phyloP scores from a whole-genome alignment of 2,888 invertebrate species.

The Drosophila neonasuta region DNA sequence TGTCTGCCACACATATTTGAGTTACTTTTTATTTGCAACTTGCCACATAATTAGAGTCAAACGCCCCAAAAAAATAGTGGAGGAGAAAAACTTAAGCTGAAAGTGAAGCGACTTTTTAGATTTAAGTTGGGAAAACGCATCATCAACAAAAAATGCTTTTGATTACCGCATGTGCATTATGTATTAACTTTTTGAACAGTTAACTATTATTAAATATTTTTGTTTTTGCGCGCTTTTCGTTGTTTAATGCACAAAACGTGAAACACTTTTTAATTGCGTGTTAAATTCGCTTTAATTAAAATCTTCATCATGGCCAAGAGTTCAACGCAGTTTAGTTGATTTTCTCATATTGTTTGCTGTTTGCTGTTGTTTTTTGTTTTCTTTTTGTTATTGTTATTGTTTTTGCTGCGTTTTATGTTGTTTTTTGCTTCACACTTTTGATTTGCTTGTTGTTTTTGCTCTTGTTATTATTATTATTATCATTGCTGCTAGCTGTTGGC shows the following conservation, averaged over 20 bases:
- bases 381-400: conserved; percentile 17
- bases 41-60: conserved; percentile 37
- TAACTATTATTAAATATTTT: conserved; percentile 41
- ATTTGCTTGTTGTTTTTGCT: conserved; percentile 55
- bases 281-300: conserved; percentile 73
- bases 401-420: conserved; percentile 38
- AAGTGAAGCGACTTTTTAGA: conserved; percentile 7
- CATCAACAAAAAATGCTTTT: conserved; percentile 29
- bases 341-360: conserved; percentile 30
- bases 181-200: conserved; percentile 33
- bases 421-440: conserved; percentile 51
- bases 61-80: conserved; percentile 20
- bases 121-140: conserved; percentile 35
- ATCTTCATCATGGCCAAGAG: conserved; percentile 44
- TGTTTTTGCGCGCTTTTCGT: conserved; percentile 8
- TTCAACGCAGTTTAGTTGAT: conserved; percentile 61
- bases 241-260: conserved; percentile 18
- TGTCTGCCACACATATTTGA: conserved; percentile 26
- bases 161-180: conserved; percentile 62
- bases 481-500: conserved; percentile 3
- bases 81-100: conserved; percentile 7
- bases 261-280: conserved; percentile 70
- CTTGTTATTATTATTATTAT: conserved; percentile 46
- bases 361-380: conserved; percentile 27
- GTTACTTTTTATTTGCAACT: conserved; percentile 34